Base-by-base conservation (phyloP, 2,113 vertebrate genomes). In the Podiceps cristatus region DNA sequence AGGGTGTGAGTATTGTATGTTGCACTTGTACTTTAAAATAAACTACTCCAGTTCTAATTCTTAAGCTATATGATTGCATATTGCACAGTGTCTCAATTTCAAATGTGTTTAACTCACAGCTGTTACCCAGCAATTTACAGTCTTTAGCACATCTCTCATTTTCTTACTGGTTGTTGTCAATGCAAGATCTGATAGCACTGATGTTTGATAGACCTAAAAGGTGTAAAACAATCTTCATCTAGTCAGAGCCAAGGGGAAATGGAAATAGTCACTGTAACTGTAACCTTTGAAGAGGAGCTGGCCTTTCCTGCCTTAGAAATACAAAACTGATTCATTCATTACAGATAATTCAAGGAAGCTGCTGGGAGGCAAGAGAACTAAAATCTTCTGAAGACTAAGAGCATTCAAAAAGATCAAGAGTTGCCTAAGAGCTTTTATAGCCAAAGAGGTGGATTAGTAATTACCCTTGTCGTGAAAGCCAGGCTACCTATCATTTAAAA, bases 221-320 rank as follows among this genome's bases (percentile, higher is more conserved):
- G 18, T 83, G 47, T 88, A 59, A 71, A 86, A 52, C 56, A 27
- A 59, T 73, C 45, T 79, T 92, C 37, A 47, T 66, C 25, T 55
- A 62, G 45, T 66, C 58, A 63, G 52, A 88, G 37, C 79, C 42
- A 40, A 88, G 62, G 72, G 68, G 71, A 84, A 85, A 53, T 45
- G 19, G 64, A 86, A 80, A 28, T 42, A 80, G 42, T 71, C 42
- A 50, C 55, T 49, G 22, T 66, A 86, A 44, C 49, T 37, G n/a
- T 56, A 85, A 74, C 59, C 71, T 94, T 58, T 96, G 95, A 96
- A 81, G 75, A 90, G 72, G 53, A 94, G 35, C 37, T 88, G 44
- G 49, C 88, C 74, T 88, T 95, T 86, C 75, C 55, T 92, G 58
- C 50, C 25, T 75, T 73, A 62, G 71, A 88, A 94, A 64, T 86